Conservation (phyloP, 2,113 vertebrate genomes). For the Sapayoa aenigma region DNA sequence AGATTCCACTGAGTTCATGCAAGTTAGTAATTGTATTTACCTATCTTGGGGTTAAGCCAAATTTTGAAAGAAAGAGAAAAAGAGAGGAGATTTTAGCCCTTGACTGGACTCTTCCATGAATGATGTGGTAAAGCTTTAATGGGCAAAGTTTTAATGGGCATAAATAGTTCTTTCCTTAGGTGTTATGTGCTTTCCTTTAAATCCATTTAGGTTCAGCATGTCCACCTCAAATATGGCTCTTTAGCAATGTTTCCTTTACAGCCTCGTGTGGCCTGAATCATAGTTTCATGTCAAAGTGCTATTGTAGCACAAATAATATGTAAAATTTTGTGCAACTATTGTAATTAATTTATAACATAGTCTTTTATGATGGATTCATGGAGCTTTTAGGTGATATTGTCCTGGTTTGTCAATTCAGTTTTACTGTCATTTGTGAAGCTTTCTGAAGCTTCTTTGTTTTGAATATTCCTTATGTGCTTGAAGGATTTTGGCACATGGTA, state of each 20-base stretch:
- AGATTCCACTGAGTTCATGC: background rate
- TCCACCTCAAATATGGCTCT: background rate
- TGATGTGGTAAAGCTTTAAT: background rate
- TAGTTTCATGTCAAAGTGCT: background rate
- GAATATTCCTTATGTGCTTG: slow-evolving; percentile 26
- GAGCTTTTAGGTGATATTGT: background rate
- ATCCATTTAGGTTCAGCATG: background rate
- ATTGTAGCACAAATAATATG: background rate
- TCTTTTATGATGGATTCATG: background rate
- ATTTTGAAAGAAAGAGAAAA: background rate
- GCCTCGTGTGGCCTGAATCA: background rate
- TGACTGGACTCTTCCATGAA: background rate
- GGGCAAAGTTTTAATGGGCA: background rate
- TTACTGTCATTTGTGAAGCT: background rate
- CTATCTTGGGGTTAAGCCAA: background rate
- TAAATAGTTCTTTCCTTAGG: background rate
- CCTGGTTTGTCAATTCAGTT: slow-evolving; percentile 12
- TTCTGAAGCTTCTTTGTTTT: slow-evolving; percentile 29
- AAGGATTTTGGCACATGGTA: slow-evolving; percentile 31
- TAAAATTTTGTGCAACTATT: background rate
- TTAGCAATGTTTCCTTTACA: background rate
- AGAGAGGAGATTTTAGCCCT: background rate
- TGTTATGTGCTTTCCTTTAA: background rate
- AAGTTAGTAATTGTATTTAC: background rate
- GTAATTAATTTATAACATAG: background rate